Evolutionary conservation across 2,888 invertebrate species (phyloP).

Genomic region (Metallyticus violacea): DNA sequence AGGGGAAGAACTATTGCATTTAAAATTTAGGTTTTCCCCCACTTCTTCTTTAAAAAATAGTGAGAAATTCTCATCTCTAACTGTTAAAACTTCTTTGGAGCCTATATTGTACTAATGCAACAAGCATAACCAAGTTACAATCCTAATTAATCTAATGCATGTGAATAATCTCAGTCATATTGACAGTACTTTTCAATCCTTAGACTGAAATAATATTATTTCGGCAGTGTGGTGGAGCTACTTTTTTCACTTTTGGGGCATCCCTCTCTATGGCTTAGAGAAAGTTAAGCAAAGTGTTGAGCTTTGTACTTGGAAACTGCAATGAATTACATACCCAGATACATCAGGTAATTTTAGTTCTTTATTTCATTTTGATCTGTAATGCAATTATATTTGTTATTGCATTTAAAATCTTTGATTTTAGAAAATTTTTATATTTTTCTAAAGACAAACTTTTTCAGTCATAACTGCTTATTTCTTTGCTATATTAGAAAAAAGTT

Average conservation of each 20-base stretch:
- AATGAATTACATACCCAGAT: neutral
- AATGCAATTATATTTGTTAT: neutral
- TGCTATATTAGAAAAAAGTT: neutral
- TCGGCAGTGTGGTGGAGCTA: slow-evolving; percentile 1
- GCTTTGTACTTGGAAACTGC: neutral
- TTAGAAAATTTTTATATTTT: no score
- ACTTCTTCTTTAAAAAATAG: slow-evolving; percentile 5
- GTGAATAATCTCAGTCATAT: neutral
- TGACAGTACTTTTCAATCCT: neutral
- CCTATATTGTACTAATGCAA: neutral
- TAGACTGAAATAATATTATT: neutral
- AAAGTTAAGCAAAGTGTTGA: neutral
- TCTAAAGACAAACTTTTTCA: no score
- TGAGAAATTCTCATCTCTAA: neutral
- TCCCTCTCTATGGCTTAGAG: neutral
- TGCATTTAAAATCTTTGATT: neutral
- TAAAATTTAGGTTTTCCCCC: neutral
- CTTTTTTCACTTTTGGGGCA: no score
- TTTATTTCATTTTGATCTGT: neutral
- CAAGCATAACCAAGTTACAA: neutral
- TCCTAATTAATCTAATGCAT: neutral
- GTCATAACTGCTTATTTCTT: no score
- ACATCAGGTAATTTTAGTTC: no score
- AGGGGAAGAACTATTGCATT: slow-evolving; percentile 1
- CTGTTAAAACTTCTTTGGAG: neutral